Percentiles rank a stretch among this genome's conserved stretches.
Evolutionary conservation across 2,797 vertebrate species (phyloP).

Genomic region (Etheostoma perlongum): DNA sequence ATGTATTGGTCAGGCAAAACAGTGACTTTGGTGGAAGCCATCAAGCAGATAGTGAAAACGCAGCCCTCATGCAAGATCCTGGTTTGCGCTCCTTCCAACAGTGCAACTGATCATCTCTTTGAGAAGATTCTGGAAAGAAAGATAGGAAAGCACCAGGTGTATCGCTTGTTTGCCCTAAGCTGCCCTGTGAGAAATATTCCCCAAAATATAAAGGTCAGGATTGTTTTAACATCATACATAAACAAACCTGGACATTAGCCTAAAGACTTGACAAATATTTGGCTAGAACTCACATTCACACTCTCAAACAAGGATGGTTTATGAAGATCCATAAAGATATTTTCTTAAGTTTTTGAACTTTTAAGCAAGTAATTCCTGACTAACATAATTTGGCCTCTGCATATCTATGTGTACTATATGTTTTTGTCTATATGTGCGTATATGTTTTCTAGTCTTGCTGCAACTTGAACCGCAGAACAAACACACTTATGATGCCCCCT

Average conservation of each 20-base stretch:
- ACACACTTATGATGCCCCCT: constrained; percentile 76
- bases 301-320: neutral
- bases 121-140: constrained; percentile 80
- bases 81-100: constrained; percentile 91
- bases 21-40: constrained; percentile 90
- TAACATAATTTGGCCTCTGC: neutral
- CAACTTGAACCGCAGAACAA: constrained; percentile 77
- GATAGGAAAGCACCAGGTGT: constrained; percentile 73
- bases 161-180: constrained; percentile 86
- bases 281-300: neutral
- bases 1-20: constrained; percentile 84
- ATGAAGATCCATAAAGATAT: neutral
- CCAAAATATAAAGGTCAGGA: constrained; percentile 77
- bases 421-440: neutral
- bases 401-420: neutral
- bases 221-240: neutral
- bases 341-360: too few species aligned
- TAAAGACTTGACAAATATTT: neutral
- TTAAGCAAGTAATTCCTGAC: neutral
- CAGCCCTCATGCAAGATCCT: constrained; percentile 80
- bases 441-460: constrained; percentile 61
- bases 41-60: constrained; percentile 88
- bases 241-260: neutral
- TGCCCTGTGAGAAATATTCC: constrained; percentile 79
- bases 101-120: constrained; percentile 89